These are phyloP conservation scores for Pomatostomus ruficeps DNA, from an alignment of 2,113 vertebrate species.

Conservation along the genomic window DNA sequence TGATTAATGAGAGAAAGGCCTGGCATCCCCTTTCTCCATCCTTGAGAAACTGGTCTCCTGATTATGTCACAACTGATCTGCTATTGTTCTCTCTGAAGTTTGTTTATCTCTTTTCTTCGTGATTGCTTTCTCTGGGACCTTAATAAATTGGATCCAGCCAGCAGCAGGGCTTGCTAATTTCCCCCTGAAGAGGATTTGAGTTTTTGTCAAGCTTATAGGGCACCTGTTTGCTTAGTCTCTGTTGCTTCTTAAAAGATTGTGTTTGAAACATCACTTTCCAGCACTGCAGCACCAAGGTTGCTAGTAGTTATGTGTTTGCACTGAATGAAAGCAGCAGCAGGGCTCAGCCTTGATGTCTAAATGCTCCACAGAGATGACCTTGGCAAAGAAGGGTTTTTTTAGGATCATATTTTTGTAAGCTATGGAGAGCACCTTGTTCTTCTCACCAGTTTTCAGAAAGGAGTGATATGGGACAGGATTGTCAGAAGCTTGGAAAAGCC, in stretches of 20 bases:
- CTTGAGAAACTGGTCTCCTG: constrained; percentile 18
- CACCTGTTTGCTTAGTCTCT: neutral
- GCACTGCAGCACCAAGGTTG: neutral
- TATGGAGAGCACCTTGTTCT: neutral
- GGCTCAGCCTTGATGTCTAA: neutral
- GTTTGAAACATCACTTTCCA: neutral
- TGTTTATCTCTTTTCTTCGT: constrained; percentile 53
- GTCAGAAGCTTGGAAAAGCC: neutral
- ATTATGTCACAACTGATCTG: constrained; percentile 50
- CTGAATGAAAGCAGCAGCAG: neutral
- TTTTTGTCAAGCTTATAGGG: constrained; percentile 5
- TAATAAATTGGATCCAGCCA: constrained; percentile 40
- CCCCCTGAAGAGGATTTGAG: constrained; percentile 5
- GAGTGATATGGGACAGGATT: neutral
- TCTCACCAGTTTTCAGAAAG: neutral
- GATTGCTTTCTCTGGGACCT: constrained; percentile 14
- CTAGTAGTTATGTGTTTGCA: neutral
- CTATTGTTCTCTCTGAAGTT: constrained; percentile 40
- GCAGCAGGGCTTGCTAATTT: constrained; percentile 8
- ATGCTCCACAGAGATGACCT: neutral
- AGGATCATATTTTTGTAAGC: neutral
- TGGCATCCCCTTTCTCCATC: neutral
- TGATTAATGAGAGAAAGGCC: constrained; percentile 32
- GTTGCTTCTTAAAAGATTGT: neutral
- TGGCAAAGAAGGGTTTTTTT: neutral